Evolutionary conservation across 2,888 invertebrate genomes (phyloP).

Genomic region (Thymelicus acteon): DNA sequence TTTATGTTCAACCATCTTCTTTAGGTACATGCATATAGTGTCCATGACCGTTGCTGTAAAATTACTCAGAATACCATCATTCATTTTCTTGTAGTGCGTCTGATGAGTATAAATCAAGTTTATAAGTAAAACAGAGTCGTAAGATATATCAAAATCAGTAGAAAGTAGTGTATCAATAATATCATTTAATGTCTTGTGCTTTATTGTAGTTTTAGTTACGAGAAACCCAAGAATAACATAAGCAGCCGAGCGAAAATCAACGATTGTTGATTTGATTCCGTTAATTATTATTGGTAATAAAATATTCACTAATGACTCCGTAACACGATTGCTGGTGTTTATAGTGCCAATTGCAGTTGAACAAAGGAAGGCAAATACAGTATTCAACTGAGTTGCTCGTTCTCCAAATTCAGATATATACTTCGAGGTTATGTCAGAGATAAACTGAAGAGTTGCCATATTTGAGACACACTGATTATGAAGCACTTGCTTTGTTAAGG

Average conservation of each 20-base stretch:
- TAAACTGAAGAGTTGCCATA: constrained; percentile 65
- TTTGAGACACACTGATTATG: constrained; percentile 88
- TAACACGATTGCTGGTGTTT: constrained; percentile 80
- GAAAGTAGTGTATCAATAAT: constrained; percentile 78
- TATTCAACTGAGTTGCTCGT: constrained; percentile 86
- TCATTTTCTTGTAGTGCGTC: constrained; percentile 73
- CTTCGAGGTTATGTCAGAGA: constrained; percentile 60
- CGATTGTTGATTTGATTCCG: constrained; percentile 87
- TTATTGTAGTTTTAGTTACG: constrained; percentile 86
- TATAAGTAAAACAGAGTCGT: constrained; percentile 87
- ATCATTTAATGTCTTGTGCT: constrained; percentile 86
- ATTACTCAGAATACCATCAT: constrained; percentile 80
- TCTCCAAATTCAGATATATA: constrained; percentile 85
- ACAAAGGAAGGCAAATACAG: constrained; percentile 92
- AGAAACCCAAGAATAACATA: constrained; percentile 91
- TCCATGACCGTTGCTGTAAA: constrained; percentile 68
- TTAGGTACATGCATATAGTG: constrained; percentile 71
- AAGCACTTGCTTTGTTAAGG: constrained; percentile 89
- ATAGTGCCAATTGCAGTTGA: constrained; percentile 90
- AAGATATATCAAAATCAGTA: constrained; percentile 68
- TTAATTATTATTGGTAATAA: constrained; percentile 89
- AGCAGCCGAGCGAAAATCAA: constrained; percentile 89
- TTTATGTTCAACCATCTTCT: constrained; percentile 81
- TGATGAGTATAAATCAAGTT: constrained; percentile 90
- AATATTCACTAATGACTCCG: constrained; percentile 87